phyloP scores from a whole-genome alignment of 1,140 invertebrate species.

The Zeugodacus cucurbitae region DNA sequence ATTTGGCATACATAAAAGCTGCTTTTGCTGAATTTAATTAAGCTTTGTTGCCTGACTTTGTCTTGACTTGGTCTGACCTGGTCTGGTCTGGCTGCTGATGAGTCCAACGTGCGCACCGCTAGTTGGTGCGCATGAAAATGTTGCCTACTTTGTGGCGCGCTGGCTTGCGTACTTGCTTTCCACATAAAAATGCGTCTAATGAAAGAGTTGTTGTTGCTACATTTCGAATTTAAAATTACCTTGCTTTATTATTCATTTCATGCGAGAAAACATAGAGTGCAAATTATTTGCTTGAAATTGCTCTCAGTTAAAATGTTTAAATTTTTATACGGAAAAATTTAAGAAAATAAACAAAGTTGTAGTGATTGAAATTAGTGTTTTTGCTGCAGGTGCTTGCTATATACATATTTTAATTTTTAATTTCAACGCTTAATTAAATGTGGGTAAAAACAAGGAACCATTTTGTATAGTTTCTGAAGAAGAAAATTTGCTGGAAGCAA shows the following conservation, averaged over 20 bases:
- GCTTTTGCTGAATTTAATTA: conserved; percentile 37
- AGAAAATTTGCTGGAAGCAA: too few species aligned
- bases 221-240: background rate
- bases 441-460: too few species aligned
- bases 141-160: background rate
- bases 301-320: background rate
- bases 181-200: background rate
- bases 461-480: too few species aligned
- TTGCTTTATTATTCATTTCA: background rate
- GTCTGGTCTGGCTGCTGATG: conserved; percentile 3
- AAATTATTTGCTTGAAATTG: background rate
- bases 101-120: background rate
- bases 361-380: too few species aligned
- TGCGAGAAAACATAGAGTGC: background rate
- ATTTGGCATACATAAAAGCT: background rate
- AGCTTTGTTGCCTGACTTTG: conserved; percentile 13
- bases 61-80: background rate
- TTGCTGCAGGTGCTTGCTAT: too few species aligned
- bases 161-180: background rate
- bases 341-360: background rate
- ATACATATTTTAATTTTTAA: too few species aligned
- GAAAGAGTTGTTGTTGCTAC: background rate
- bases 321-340: background rate
- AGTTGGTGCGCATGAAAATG: background rate
- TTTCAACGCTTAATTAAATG: too few species aligned